Base-by-base conservation (phyloP, 1,140 invertebrate genomes). In the Brachionus rubens region DNA sequence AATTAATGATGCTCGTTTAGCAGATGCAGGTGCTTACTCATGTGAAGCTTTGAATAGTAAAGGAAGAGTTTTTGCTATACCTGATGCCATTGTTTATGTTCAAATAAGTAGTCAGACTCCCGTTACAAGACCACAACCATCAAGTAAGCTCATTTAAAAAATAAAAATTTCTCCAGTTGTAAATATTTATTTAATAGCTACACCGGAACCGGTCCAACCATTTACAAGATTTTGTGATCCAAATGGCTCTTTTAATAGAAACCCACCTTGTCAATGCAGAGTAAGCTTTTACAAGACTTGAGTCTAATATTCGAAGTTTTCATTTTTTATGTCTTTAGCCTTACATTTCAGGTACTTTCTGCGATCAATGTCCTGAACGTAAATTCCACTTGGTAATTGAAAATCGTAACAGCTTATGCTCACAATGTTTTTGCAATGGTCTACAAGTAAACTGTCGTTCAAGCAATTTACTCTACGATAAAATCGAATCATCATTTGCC, bases 391-490 rank as follows among this genome's bases (percentile, higher is more conserved):
- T 99, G 24, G 90, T 95, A 82, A 87, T 88, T 21, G 85, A 81
- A 40, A 97, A 98, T 82, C 28, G 68, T 1, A 89, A 91, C 0
- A 88, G 91, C 9, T 96, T 96, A 0, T 99, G 96, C 81, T 96
- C 93, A 1, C 91, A 93, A 79, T 99, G 96, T 83, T 98, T 96
- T 88, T 99, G 96, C 83, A 99, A 98, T 84, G 95, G 96, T 1
- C 94, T 93, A 80, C 94, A 94, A 0, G 90, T 90, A 1, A 85
- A 89, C 16, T 98, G 95, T 82, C 14, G 50, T n/a, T 54, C 68
- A 50, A 50, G 68, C 43, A 48, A 54, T 36, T 36, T 50, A 19
- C 10, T 48, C 28, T 72, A 72, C 30, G 43, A 48, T 36, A 47
- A 36, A 33, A 54, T 72, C n/a, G 21, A 24, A 10, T 48, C 68